Evolutionary conservation across 2,113 vertebrate genomes (phyloP).

Genomic region (crab-eating macaque (Macaca fascicularis)): DNA sequence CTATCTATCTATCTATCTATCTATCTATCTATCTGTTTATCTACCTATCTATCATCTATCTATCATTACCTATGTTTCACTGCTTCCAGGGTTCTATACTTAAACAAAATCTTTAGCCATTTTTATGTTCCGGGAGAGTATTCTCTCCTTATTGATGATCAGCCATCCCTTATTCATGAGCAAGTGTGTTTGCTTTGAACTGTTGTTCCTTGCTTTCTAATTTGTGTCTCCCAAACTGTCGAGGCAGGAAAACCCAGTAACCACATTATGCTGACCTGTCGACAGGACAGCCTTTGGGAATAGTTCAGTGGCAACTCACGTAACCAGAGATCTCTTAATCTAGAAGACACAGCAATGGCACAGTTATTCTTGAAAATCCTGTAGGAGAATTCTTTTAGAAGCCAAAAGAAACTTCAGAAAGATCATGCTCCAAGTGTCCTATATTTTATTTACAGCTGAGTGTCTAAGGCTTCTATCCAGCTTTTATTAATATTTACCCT

Average conservation of each 20-base stretch:
- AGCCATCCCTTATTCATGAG: not conserved
- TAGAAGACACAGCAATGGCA: not conserved
- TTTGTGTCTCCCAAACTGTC: not conserved
- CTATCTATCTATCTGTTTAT: no score
- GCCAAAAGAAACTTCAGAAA: not conserved
- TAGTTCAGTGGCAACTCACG: not conserved
- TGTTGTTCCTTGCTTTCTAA: not conserved
- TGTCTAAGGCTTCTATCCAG: not conserved
- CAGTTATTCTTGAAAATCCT: not conserved
- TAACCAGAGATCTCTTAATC: not conserved
- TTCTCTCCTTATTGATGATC: not conserved
- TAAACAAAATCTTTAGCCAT: not conserved
- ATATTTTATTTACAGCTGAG: not conserved
- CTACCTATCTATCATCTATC: no score
- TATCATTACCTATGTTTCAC: not conserved
- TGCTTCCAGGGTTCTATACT: not conserved
- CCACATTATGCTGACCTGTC: not conserved
- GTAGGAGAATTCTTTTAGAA: not conserved
- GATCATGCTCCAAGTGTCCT: not conserved
- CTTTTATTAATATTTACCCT: not conserved
- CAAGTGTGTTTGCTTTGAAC: not conserved
- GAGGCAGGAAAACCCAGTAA: not conserved
- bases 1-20: not conserved
- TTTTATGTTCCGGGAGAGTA: not conserved
- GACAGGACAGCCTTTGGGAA: not conserved